Conservation (phyloP, 2,888 invertebrate species). For the Cheilosia urbana region DNA sequence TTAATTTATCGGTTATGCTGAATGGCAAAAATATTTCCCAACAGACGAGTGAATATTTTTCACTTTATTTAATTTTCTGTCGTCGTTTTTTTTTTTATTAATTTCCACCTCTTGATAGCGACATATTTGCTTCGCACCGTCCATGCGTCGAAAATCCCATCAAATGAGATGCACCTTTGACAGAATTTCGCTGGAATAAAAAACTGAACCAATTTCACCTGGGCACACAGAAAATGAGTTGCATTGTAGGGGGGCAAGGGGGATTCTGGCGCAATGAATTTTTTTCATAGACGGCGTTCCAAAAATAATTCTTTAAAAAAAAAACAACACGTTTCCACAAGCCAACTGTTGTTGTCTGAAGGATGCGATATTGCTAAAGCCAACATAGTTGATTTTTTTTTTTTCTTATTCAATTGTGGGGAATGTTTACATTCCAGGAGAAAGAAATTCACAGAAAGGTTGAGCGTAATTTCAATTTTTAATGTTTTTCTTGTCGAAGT, state of each 20-base stretch:
- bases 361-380: constrained; percentile 22
- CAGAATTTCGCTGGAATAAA: constrained; percentile 23
- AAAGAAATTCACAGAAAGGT: not conserved
- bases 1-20: no score
- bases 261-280: constrained; percentile 1
- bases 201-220: constrained; percentile 55
- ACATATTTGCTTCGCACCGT: no score
- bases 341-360: constrained; percentile 7
- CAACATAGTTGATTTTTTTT: constrained; percentile 35
- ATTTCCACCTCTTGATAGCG: no score
- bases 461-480: constrained; percentile 4
- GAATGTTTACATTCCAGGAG: constrained; percentile 1
- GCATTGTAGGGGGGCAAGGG: no score
- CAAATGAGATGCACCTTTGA: not conserved
- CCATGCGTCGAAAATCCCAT: no score
- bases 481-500: not conserved
- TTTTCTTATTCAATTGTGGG: constrained; percentile 14
- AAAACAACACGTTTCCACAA: constrained; percentile 7
- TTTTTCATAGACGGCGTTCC: constrained; percentile 24
- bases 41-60: no score
- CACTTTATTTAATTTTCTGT: no score
- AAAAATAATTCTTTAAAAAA: constrained; percentile 42
- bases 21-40: no score
- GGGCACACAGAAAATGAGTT: constrained; percentile 44
- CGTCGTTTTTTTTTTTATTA: no score